Evolutionary conservation across 1,140 invertebrate species (phyloP), one percentile per base, ranked within the genome.

Genomic region (Maniola jurtina): DNA sequence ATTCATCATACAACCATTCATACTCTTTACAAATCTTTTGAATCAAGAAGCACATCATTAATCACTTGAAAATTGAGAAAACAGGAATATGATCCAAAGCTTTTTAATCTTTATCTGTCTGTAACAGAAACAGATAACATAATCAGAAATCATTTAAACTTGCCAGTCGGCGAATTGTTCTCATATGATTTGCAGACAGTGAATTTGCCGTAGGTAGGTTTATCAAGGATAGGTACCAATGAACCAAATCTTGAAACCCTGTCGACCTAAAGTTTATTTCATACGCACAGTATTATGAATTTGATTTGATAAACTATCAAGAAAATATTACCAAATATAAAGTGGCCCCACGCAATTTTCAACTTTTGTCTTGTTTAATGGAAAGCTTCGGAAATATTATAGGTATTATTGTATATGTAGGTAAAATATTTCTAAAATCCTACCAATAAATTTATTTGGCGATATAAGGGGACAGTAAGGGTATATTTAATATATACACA

Each of bases 401-500:
- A 59, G 10, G 47, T 13, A 25, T 52, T 52, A 52, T 52, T 52
- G 14, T 11, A 15, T 14, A 48, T 2, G 13, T 45, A 45, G 50
- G 55, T 55, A 67, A 62, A 65, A 65, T 36, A 38, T 45, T 45
- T 72, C 67, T 76, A 72, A 76, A 71, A 78, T 60, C 48, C 64
- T 70, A 76, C 60, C 52, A 65, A 58, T 77, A 73, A 61, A 69
- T 63, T 71, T 69, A 72, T 78, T 78, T 78, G 76, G 76, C 76
- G 73, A 67, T 66, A 70, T 59, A 70, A 71, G 71, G 76, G 76
- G 76, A 25, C 76, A 68, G 66, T 63, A 52, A 61, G 61, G n/a
- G 48, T 68, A 55, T n/a, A 55, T 45, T 47, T 45, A 16, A 33
- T 45, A 64, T 57, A 34, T 55, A 64, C 33, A 48, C 25, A 52